These are phyloP conservation scores for Noctua janthe DNA, from an alignment of 2,888 invertebrate species.

Conservation along the genomic window DNA sequence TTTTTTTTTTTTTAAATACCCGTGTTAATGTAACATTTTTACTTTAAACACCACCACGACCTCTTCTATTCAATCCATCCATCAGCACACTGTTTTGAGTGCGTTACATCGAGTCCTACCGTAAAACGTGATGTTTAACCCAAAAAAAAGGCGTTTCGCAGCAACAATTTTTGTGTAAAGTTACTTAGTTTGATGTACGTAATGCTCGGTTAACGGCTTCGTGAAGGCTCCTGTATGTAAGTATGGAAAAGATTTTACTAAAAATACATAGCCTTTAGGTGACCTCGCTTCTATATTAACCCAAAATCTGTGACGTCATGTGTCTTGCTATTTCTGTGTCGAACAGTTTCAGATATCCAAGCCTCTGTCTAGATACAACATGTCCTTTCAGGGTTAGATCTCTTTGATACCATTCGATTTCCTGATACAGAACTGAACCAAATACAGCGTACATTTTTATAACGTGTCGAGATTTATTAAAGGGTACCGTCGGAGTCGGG, in stretches of 20 bases:
- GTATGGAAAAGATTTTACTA: neutral
- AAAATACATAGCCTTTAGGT: neutral
- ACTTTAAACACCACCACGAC: no score
- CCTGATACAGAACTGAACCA: slow-evolving; percentile 1
- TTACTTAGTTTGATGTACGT: no score
- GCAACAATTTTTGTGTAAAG: no score
- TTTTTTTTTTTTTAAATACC: no score
- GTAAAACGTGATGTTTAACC: no score
- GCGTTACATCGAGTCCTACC: no score
- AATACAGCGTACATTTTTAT: slow-evolving; percentile 71
- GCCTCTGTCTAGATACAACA: neutral
- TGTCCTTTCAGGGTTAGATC: neutral
- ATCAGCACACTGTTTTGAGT: no score
- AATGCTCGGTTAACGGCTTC: no score
- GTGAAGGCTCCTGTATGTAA: neutral
- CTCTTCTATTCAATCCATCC: no score
- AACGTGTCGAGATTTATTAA: slow-evolving; percentile 80
- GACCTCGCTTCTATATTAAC: neutral
- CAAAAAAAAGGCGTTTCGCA: no score
- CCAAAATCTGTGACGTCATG: slow-evolving; percentile 9
- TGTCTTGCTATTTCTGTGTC: neutral
- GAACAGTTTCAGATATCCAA: neutral
- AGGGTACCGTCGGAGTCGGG: slow-evolving; percentile 64
- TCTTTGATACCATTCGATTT: slow-evolving; percentile 21
- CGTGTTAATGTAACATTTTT: no score